phyloP scores from a whole-genome alignment of 2,797 vertebrate species.

The Carcharodon carcharias region DNA sequence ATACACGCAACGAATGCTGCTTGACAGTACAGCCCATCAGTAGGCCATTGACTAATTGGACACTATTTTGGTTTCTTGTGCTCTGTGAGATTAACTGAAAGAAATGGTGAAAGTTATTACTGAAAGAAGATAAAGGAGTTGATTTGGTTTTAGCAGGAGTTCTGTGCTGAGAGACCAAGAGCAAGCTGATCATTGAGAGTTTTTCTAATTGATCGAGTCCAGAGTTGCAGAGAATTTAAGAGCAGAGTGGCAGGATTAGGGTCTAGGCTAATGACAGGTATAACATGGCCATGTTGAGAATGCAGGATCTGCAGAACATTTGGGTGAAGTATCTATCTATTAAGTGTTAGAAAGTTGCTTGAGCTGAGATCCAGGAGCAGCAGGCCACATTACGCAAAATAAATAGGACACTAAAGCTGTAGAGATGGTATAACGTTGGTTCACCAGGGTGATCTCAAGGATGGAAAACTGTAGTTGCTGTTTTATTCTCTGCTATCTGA shows the following conservation, averaged over 20 bases:
- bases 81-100: not conserved
- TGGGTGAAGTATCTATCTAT: not conserved
- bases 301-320: not conserved
- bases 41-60: not conserved
- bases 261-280: not conserved
- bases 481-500: not conserved
- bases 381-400: not conserved
- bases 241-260: not conserved
- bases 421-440: not conserved
- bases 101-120: not conserved
- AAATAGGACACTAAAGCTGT: not conserved
- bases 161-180: not conserved
- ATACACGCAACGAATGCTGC: not conserved
- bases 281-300: not conserved
- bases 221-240: not conserved
- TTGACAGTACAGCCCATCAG: not conserved
- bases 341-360: not conserved
- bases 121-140: not conserved
- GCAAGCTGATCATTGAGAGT: not conserved
- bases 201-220: not conserved
- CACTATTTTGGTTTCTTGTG: not conserved
- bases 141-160: not conserved
- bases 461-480: not conserved
- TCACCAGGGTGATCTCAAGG: not conserved
- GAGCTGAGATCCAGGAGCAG: not conserved